These are phyloP conservation scores for Tetanocera ferruginea DNA, from an alignment of 2,888 invertebrate species.

Conservation along the genomic window DNA sequence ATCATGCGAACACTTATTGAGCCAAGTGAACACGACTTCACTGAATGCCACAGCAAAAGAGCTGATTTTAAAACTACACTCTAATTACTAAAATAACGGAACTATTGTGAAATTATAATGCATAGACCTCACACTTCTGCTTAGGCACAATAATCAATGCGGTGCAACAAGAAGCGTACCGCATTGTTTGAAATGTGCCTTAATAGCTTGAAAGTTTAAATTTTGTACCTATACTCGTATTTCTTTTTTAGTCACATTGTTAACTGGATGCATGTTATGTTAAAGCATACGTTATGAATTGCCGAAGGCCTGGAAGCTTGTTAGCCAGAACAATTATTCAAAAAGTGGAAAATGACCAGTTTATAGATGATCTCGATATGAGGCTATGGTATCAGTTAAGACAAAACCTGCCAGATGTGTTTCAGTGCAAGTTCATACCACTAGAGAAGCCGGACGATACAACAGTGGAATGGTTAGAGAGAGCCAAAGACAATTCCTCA, in stretches of 20 bases:
- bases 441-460: slow-evolving; percentile 64
- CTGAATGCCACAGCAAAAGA: no score
- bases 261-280: not conserved
- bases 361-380: slow-evolving; percentile 68
- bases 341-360: slow-evolving; percentile 69
- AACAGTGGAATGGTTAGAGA: slow-evolving; percentile 66
- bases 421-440: slow-evolving; percentile 65
- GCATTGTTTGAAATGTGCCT: not conserved
- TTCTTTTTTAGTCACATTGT: slow-evolving; percentile 24
- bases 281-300: slow-evolving; percentile 53
- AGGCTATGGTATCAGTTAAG: slow-evolving; percentile 67
- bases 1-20: no score
- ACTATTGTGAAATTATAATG: no score
- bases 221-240: slow-evolving; percentile 17
- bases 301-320: slow-evolving; percentile 65
- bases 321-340: slow-evolving; percentile 68
- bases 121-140: not conserved
- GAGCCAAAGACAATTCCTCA: slow-evolving; percentile 64
- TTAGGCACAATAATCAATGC: slow-evolving; percentile 5
- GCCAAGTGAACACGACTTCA: no score
- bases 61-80: no score
- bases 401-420: slow-evolving; percentile 59
- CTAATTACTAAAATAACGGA: no score
- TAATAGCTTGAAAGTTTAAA: not conserved
- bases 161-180: not conserved